Base-by-base conservation (phyloP, 2,888 invertebrate genomes). In the Pachydiplax longipennis region DNA sequence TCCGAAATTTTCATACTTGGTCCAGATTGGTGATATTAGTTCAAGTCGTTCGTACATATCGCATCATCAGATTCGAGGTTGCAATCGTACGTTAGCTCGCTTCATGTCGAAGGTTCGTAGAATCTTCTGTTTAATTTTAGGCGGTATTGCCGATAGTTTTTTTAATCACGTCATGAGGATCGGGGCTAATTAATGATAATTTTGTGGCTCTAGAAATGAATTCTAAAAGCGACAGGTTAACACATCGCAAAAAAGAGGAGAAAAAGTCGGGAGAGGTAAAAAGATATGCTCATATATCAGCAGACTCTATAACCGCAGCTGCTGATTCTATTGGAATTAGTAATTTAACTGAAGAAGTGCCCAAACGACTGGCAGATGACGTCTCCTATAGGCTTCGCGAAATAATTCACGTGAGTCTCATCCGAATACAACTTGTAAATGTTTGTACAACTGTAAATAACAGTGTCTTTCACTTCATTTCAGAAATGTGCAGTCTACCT, bases 281-380 rank as follows among this genome's bases (percentile, higher is more conserved):
- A 61, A 91, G 92, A 81, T 92, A 91, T 90, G 91, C 91, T 15
- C 91, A 91, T 25, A 91, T 92, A 48, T 90, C 92, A 10, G 90
- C 90, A 12, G 93, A 93, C 91, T 93, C 93, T 13, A 92, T 93
- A 37, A 92, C 93, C 92, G 93, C 93, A 0, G 93, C 94, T 73
- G 94, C 94, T 3, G 95, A 95, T 92, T 93, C 94, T 13, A 92
- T 94, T 44, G 94, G 94, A 6, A 93, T 94, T 44, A 92, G 92
- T 58, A 93, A 93, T 81, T 91, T 95, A 10, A 91, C 92, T 13
- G 94, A 94, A 92, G 94, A 94, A 90, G 93, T 94, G 18, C 93
- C 94, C 2, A 92, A 92, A 82, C 92, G 93, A 90, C 91, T 95
- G 35, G 94, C 94, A 22, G 94, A 94, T 91, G 94, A 95, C 91